phyloP scores from a whole-genome alignment of 2,797 vertebrate genomes.

The Antrozous pallidus region DNA sequence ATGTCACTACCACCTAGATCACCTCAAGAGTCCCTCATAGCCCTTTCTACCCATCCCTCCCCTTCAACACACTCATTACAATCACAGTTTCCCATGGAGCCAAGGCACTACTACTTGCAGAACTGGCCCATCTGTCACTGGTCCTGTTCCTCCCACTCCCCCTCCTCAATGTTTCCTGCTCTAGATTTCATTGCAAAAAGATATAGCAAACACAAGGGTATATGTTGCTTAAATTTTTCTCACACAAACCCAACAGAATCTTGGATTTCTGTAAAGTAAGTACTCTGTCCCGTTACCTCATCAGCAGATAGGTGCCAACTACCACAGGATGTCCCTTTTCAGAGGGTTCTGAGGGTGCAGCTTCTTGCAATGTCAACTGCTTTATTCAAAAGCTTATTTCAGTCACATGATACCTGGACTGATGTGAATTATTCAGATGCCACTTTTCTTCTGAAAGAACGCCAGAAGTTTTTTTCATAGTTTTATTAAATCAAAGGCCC shows the following conservation, averaged over 20 bases:
- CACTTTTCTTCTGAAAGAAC: slow-evolving; percentile 28
- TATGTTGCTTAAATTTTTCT: not conserved
- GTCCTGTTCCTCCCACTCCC: not conserved
- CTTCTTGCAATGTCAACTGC: not conserved
- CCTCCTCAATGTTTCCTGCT: not conserved
- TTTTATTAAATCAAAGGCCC: slow-evolving; percentile 43
- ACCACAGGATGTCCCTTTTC: not conserved
- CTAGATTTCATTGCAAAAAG: slow-evolving; percentile 20
- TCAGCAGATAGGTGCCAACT: not conserved
- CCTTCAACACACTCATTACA: accelerated
- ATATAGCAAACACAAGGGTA: not conserved
- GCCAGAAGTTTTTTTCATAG: slow-evolving; percentile 20
- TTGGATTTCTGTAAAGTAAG: not conserved
- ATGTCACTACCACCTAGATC: not conserved
- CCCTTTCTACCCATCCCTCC: not conserved
- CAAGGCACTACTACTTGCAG: not conserved
- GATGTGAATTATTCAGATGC: slow-evolving; percentile 9
- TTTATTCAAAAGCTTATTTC: slow-evolving; percentile 14
- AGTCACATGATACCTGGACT: not conserved
- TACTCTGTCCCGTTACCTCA: not conserved
- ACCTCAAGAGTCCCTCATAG: not conserved
- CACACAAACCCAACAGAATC: not conserved
- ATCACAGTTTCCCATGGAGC: not conserved
- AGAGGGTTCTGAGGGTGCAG: not conserved
- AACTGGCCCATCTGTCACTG: slow-evolving; percentile 13